Evolutionary conservation across 1,140 invertebrate species (phyloP).

Genomic region (Zaprionus davidi): DNA sequence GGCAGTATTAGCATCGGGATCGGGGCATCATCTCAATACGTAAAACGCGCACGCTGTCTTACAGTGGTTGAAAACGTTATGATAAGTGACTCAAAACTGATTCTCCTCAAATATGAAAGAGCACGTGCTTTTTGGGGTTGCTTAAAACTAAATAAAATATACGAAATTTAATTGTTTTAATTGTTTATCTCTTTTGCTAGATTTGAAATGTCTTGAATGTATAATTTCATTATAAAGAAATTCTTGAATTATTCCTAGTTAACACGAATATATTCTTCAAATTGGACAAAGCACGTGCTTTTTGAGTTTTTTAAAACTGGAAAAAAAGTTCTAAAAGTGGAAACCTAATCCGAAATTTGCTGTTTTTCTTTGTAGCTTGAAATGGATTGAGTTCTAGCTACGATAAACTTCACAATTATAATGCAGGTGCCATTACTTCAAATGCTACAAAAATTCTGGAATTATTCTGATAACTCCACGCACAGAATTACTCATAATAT

Average conservation of each 20-base stretch:
- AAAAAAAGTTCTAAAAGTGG: too few relatives aligned
- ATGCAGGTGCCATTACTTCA: neutral
- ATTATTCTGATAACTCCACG: neutral
- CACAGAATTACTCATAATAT: neutral
- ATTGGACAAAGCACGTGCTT: too few relatives aligned
- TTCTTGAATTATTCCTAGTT: neutral
- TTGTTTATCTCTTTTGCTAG: neutral
- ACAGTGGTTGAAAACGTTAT: constrained; percentile 46
- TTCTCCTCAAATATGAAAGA: neutral
- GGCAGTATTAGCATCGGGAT: constrained; percentile 53
- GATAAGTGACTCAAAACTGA: neutral
- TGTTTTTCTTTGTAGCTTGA: neutral
- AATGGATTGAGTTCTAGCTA: neutral
- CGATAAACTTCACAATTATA: neutral
- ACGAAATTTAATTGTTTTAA: neutral
- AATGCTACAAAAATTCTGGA: neutral
- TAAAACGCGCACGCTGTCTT: constrained; percentile 63
- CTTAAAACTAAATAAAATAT: neutral
- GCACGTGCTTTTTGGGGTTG: constrained; percentile 7
- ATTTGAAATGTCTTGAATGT: neutral
- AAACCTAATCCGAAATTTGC: neutral
- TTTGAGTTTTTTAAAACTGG: neutral
- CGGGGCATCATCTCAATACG: constrained; percentile 61
- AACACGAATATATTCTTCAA: too few relatives aligned
- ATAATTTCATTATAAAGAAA: too few relatives aligned